Evolutionary conservation across 2,113 vertebrate species (phyloP), one percentile per base, ranked within the genome.

Genomic region (Bos taurus): DNA sequence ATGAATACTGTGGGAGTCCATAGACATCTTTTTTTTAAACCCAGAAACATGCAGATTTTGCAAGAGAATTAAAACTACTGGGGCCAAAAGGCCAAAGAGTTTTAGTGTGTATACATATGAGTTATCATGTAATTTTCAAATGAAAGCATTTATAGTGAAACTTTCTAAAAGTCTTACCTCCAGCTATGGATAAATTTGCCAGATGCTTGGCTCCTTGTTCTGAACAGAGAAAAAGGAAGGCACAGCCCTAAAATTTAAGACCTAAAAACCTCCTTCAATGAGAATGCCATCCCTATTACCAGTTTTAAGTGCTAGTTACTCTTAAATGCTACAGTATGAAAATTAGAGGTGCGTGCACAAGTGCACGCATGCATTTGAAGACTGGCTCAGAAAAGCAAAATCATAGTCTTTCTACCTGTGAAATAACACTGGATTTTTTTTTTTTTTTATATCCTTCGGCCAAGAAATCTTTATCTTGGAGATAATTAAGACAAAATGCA

Each of bases 401-500:
- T 56, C 28, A 12, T 30, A 21, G 19, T 67, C 74, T 64, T 94
- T 46, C 89, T 89, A 80, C 88, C 52, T 84, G 57, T 60, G 80
- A 91, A 91, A 94, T 93, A 62, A 74, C 40, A 54, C 59, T 78
- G 33, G 7, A 6, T 40, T 30, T 19, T 17, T 56, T 19, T 57
- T 15, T 36, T 12, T 26, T 9, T 36, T 36, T 54, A 40, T 33
- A 16, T 9, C 33, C 48, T 95, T 74, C 57, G 33, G 89, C 93
- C 80, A 94, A 89, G 28, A 94, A 60, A 81, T 96, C 92, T 89
- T 94, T 97, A 91, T 94, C 96, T 92, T 92, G 62, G 86, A 95
- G 97, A 90, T 97, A 97, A 98, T 96, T 94, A 97, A 96, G 97
- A 96, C 87, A 96, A 98, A 97, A 98, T 94, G 21, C 74, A 52